phyloP scores from a whole-genome alignment of 2,888 invertebrate species.

The Hemithea aestivaria region DNA sequence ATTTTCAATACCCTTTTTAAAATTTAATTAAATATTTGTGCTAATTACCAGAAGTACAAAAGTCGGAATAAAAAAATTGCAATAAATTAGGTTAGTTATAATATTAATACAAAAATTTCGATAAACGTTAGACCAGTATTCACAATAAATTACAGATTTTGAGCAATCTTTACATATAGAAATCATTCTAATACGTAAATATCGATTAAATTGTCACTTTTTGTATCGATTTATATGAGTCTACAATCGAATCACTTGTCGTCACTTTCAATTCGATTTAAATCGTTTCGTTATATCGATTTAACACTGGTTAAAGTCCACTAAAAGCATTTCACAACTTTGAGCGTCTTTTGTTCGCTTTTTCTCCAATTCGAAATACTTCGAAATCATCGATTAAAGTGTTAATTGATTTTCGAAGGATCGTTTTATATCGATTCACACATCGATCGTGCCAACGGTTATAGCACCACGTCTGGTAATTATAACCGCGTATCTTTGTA shows the following conservation, averaged over 20 bases:
- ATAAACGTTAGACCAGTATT: slow-evolving; percentile 47
- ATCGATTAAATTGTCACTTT: slow-evolving; percentile 12
- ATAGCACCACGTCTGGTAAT: slow-evolving; percentile 4
- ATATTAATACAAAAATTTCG: slow-evolving; percentile 21
- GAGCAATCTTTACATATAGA: slow-evolving; percentile 45
- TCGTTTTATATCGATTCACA: slow-evolving; percentile 14
- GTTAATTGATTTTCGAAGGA: neutral
- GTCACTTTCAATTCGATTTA: too few species aligned
- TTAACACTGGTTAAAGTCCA: too few species aligned
- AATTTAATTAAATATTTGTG: slow-evolving; percentile 20
- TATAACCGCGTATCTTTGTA: slow-evolving; percentile 21
- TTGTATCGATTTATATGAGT: slow-evolving; percentile 4
- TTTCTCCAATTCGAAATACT: too few species aligned
- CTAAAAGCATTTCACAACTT: too few species aligned
- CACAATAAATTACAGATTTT: slow-evolving; percentile 50
- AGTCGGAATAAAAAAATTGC: slow-evolving; percentile 17
- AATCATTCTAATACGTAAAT: slow-evolving; percentile 11
- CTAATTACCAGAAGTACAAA: slow-evolving; percentile 23
- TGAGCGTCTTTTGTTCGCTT: too few species aligned
- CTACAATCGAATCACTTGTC: too few species aligned
- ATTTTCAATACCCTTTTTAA: slow-evolving; percentile 9
- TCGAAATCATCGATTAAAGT: slow-evolving; percentile 9
- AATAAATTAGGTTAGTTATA: slow-evolving; percentile 22
- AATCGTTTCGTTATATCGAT: too few species aligned
- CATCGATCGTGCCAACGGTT: slow-evolving; percentile 1